Evolutionary conservation across 2,888 invertebrate genomes (phyloP).

Genomic region (Augochlorella aurata): DNA sequence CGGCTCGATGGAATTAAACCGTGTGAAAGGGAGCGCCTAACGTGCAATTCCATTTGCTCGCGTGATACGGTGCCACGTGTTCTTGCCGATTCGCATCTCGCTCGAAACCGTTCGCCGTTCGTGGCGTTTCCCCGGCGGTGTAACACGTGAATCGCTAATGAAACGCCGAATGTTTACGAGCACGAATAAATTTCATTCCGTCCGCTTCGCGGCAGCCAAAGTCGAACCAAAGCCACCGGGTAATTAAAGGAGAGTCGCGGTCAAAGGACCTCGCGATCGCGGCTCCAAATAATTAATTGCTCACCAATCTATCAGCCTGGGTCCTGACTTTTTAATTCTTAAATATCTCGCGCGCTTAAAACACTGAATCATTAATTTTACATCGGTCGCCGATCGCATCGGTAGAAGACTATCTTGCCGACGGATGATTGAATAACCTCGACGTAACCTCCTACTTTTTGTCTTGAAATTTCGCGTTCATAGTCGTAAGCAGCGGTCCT

Average conservation of each 20-base stretch:
- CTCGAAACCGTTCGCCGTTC: neutral
- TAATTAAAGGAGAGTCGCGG: slow-evolving; percentile 42
- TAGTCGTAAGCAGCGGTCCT: too few species aligned
- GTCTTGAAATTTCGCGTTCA: too few species aligned
- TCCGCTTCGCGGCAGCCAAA: slow-evolving; percentile 1
- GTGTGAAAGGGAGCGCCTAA: neutral
- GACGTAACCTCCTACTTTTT: too few species aligned
- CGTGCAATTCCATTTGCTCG: slow-evolving; percentile 27
- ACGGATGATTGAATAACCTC: too few species aligned
- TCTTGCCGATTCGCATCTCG: neutral
- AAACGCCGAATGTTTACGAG: slow-evolving; percentile 42
- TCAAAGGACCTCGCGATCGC: slow-evolving; percentile 32
- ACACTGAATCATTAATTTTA: too few species aligned
- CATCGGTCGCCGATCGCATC: too few species aligned
- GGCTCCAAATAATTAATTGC: too few species aligned
- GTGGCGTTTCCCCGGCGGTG: neutral
- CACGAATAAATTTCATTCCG: slow-evolving; percentile 38
- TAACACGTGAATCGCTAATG: slow-evolving; percentile 35
- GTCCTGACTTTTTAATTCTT: too few species aligned
- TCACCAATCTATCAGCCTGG: too few species aligned
- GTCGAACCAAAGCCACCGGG: slow-evolving; percentile 8
- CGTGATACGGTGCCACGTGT: slow-evolving; percentile 23
- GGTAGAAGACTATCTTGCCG: too few species aligned
- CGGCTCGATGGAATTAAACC: neutral
- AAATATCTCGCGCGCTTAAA: too few species aligned